Base-by-base conservation (phyloP, 2,113 vertebrate species). In the Mustela lutreola region DNA sequence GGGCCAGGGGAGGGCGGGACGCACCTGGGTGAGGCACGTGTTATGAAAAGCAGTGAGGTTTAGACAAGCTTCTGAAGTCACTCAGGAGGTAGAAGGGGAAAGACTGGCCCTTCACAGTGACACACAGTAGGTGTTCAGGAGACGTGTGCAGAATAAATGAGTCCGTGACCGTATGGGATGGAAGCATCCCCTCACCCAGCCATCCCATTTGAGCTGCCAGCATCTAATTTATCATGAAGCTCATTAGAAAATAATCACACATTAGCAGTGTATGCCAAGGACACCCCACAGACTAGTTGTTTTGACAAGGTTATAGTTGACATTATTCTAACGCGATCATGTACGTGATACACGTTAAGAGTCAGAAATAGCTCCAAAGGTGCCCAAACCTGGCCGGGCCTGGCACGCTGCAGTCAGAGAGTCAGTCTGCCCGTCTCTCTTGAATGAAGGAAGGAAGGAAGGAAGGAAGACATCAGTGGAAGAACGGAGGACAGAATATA, bases 231-330 rank as follows among this genome's bases (percentile, higher is more conserved):
- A 84, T 48, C 58, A 75, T 50, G 48, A 58, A 24, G 31, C 31
- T 95, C 83, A 84, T 91, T 50, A 91, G 70, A 94, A 76, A 87
- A 86, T 2, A 50, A 48, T 26, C 73, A 84, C 53, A 75, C 67
- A 80, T 45, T n/a, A 89, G 84, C 28, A 60, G 39, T 7, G 4
- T 15, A 92, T 7, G 33, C 75, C 65, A 62, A 91, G 78, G 86
- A 88, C 60, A 78, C 53, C 67, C 8, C 24, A 19, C 42, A 79
- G 76, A 33, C 48, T 48, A 18, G 53, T n/a, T 42, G 80, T 71
- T 84, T 65, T 42, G 53, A 65, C 67, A 81, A 89, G 63, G 21
- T 78, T 89, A 24, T 28, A 71, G 6, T 0, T 56, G 82, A 82
- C 79, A 36, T 73, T 71, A 79, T 62, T 79, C 56, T 39, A 85